phyloP scores from a whole-genome alignment of 2,113 vertebrate genomes.

The Gobiocypris rarus region DNA sequence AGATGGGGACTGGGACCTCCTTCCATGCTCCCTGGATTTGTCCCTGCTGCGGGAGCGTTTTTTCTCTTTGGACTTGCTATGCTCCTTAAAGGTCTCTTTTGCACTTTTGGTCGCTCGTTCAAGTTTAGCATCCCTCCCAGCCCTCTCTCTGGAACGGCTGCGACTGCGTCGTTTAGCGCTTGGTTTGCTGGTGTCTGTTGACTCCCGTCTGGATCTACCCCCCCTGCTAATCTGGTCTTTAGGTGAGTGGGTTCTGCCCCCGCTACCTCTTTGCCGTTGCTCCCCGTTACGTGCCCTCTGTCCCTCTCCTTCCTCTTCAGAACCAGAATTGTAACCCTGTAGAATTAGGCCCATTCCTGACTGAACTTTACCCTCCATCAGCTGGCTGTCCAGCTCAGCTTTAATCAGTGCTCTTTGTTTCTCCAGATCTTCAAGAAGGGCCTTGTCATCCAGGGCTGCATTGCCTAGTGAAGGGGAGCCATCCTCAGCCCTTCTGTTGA shows the following conservation, averaged over 20 bases:
- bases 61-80: slow-evolving; percentile 89
- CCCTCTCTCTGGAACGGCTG: slow-evolving; percentile 88
- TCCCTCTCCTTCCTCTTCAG: slow-evolving; percentile 87
- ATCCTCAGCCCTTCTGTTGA: slow-evolving; percentile 79
- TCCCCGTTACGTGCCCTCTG: slow-evolving; percentile 85
- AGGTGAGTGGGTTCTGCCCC: slow-evolving; percentile 77
- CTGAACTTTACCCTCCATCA: slow-evolving; percentile 98
- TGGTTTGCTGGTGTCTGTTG: slow-evolving; percentile 83
- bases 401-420: slow-evolving; percentile 98
- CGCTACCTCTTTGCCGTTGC: slow-evolving; percentile 71
- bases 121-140: slow-evolving; percentile 79
- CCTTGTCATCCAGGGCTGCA: slow-evolving; percentile 93
- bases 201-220: slow-evolving; percentile 86
- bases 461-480: slow-evolving; percentile 87
- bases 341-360: slow-evolving; percentile 98
- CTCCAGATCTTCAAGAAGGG: slow-evolving; percentile 95
- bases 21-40: slow-evolving; percentile 83
- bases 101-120: slow-evolving; percentile 28
- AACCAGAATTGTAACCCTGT: slow-evolving; percentile 97
- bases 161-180: slow-evolving; percentile 85
- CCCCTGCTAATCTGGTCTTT: slow-evolving; percentile 63
- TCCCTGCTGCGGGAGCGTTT: slow-evolving; percentile 84
- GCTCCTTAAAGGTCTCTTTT: slow-evolving; percentile 61
- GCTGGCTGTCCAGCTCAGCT: slow-evolving; percentile 97
- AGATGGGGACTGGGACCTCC: slow-evolving; percentile 81